Conservation (phyloP, 2,113 vertebrate genomes). For the Menidia beryllina region DNA sequence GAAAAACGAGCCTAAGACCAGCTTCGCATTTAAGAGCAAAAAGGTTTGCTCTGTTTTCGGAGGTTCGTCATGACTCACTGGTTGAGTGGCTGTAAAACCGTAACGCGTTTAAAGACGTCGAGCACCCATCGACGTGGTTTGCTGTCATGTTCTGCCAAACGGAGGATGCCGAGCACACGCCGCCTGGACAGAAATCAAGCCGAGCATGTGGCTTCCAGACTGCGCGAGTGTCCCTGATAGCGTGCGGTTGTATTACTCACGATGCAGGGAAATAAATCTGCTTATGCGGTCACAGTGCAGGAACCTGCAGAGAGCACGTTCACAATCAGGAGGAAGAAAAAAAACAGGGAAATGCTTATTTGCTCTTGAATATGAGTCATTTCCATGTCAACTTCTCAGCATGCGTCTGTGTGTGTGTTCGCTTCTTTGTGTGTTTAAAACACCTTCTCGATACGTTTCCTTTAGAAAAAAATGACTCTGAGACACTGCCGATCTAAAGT, state of each 20-base stretch:
- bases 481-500: too few species aligned
- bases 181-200: slow-evolving; percentile 21
- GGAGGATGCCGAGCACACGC: slow-evolving; percentile 1
- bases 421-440: background rate
- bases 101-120: slow-evolving; percentile 25
- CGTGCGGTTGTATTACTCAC: background rate
- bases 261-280: background rate
- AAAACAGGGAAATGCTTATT: background rate
- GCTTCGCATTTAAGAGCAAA: background rate
- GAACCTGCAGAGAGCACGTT: background rate
- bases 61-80: slow-evolving; percentile 13
- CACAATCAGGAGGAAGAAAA: background rate
- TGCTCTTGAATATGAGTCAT: too few species aligned
- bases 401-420: too few species aligned
- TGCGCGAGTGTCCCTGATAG: background rate
- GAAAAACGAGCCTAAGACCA: background rate
- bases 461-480: too few species aligned
- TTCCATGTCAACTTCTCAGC: too few species aligned
- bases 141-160: slow-evolving; percentile 33
- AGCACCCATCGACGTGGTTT: slow-evolving; percentile 4
- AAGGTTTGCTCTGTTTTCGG: slow-evolving; percentile 1
- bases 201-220: slow-evolving; percentile 29
- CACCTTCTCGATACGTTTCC: too few species aligned
- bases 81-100: slow-evolving; percentile 7
- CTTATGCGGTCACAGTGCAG: background rate